Evolutionary conservation across 2,888 invertebrate genomes (phyloP).

Genomic region (Torymus tubicola): DNA sequence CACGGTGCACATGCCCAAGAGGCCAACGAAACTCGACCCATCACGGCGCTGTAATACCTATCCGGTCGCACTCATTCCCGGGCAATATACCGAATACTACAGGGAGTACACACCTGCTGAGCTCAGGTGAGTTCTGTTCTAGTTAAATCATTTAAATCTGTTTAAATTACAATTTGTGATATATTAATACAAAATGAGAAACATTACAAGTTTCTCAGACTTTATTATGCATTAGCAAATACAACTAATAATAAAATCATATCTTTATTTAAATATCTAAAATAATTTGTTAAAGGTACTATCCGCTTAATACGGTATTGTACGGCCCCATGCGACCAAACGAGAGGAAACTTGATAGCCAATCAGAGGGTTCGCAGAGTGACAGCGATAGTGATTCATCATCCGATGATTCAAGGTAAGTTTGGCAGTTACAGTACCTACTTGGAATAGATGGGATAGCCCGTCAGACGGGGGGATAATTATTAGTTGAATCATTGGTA

Average conservation of each 20-base stretch:
- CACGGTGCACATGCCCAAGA: conserved; percentile 87
- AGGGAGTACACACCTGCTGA: conserved; percentile 86
- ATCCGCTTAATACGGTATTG: conserved; percentile 94
- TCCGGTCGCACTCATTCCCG: conserved; percentile 95
- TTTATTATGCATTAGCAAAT: background rate
- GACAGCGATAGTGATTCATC: conserved; percentile 75
- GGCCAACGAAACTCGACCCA: conserved; percentile 76
- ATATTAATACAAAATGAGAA: too few species aligned
- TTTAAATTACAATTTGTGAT: too few species aligned
- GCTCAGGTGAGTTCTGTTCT: conserved; percentile 74
- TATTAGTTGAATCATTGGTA: background rate
- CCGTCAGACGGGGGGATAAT: too few species aligned
- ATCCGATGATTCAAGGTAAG: conserved; percentile 77
- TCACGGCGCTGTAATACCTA: conserved; percentile 83
- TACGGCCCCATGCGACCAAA: conserved; percentile 80
- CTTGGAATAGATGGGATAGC: too few species aligned
- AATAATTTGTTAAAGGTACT: conserved; percentile 80
- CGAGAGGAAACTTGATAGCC: conserved; percentile 76
- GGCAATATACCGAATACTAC: conserved; percentile 95
- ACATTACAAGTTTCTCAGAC: background rate
- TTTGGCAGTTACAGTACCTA: background rate
- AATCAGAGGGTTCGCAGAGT: conserved; percentile 79
- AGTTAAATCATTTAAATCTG: too few species aligned
- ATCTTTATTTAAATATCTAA: background rate
- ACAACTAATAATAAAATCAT: background rate